Evolutionary conservation across 2,888 invertebrate species (phyloP).

Genomic region (Graphium colonna): DNA sequence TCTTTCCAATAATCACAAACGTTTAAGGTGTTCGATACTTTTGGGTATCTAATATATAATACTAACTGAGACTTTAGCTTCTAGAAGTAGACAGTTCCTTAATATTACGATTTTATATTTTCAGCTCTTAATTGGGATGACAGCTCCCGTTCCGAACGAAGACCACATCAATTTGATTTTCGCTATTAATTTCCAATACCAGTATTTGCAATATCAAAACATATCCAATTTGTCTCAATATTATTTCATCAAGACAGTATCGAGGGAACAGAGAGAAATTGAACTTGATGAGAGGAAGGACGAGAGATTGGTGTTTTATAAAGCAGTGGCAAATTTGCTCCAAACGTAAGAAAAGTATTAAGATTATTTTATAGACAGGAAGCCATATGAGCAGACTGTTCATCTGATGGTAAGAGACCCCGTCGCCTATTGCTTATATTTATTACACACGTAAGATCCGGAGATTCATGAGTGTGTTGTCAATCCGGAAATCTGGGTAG

Average conservation of each 20-base stretch:
- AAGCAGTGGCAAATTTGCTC: conserved; percentile 53
- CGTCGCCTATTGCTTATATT: no score
- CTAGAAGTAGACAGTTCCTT: no score
- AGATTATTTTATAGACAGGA: no score
- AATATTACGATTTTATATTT: conserved; percentile 20
- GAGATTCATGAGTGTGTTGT: no score
- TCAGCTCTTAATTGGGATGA: conserved; percentile 81
- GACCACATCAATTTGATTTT: conserved; percentile 76
- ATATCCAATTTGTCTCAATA: conserved; percentile 70
- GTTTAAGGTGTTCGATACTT: no score
- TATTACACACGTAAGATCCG: no score
- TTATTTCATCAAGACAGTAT: conserved; percentile 64
- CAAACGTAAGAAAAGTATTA: conserved; percentile 54
- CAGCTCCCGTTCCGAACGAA: conserved; percentile 76
- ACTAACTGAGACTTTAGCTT: no score
- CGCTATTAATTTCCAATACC: conserved; percentile 83
- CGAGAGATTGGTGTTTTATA: conserved; percentile 62
- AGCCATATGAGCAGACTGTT: no score
- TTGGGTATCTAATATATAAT: no score
- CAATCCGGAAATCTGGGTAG: no score
- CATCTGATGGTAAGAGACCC: no score
- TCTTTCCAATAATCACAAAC: no score
- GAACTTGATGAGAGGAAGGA: conserved; percentile 47
- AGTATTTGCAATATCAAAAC: conserved; percentile 78
- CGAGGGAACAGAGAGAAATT: conserved; percentile 58